Evolutionary conservation across 1,140 invertebrate species (phyloP), one percentile per base, ranked within the genome.

Genomic region (Drosophila santomea): DNA sequence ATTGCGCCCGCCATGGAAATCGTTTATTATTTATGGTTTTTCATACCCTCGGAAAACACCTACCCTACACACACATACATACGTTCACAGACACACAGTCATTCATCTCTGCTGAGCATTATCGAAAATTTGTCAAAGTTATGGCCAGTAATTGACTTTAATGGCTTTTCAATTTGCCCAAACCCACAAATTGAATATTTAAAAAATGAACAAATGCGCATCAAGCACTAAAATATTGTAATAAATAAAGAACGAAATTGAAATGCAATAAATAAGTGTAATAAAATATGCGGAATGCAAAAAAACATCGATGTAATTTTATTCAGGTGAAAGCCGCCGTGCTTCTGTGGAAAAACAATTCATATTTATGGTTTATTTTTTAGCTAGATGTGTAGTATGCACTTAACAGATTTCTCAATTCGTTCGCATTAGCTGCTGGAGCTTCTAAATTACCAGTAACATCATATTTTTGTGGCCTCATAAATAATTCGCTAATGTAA

Each of bases 11-110:
- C 52, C 45, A 69, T 73, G 64, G 59, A 80, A 84, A 72, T 50
- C 64, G 69, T 75, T 85, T 74, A 86, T 85, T 86, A 82, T 86
- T 86, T 84, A 80, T 84, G 80, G 43, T 14, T 62, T 76, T 81
- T 50, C 58, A 66, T 69, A 41, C 43, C 50, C 59, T 38, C 39
- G 35, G 15, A 43, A 59, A 51, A 66, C 14, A 52, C 36, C 32
- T 32, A 32, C 32, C 32, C 32, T 28, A 28, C 20, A 43, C 38
- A 47, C 38, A 28, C 36, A 15, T 7, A 17, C 20, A 1, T 2
- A 17, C 20, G 0, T 1, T 23, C 28, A 15, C 15, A 15, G 23
- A 10, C 41, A 17, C 48, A 43, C 28, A 32, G 17, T 8, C 47
- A 59, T 50, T 17, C 50, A 25, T 36, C 51, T 56, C 72, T 75